Conservation (phyloP, 2,888 invertebrate species). For the Torymus texanus region DNA sequence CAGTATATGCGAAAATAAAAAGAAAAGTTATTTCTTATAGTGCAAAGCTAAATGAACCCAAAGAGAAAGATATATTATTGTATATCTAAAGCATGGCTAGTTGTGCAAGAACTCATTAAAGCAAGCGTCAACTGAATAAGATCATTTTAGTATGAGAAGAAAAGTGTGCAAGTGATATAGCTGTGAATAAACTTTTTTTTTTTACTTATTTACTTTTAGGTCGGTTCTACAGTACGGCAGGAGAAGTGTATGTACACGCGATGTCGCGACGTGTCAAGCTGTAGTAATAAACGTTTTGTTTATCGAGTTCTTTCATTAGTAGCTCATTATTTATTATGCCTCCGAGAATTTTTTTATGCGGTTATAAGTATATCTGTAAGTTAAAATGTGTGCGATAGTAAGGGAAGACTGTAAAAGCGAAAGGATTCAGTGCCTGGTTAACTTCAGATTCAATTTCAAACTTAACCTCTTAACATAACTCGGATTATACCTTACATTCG, state of each 20-base stretch:
- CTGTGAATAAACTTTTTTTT: neutral
- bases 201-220: neutral
- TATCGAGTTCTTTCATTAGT: neutral
- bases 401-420: conserved; percentile 57
- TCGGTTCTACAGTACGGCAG: conserved; percentile 17
- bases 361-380: conserved; percentile 20
- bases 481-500: too few relatives aligned
- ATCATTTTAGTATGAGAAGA: conserved; percentile 1
- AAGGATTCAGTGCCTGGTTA: conserved; percentile 54
- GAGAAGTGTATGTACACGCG: conserved; percentile 36
- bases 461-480: conserved; percentile 25
- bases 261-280: conserved; percentile 27
- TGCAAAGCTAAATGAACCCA: neutral
- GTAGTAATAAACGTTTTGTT: conserved; percentile 9
- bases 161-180: conserved; percentile 32
- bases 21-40: neutral
- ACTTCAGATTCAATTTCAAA: conserved; percentile 16
- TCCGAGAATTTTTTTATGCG: conserved; percentile 38
- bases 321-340: conserved; percentile 23
- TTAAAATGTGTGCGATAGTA: conserved; percentile 29
- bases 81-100: too few relatives aligned
- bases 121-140: neutral
- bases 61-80: neutral
- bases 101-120: neutral
- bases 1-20: neutral